phyloP scores from a whole-genome alignment of 2,113 vertebrate genomes.

The Egretta garzetta region DNA sequence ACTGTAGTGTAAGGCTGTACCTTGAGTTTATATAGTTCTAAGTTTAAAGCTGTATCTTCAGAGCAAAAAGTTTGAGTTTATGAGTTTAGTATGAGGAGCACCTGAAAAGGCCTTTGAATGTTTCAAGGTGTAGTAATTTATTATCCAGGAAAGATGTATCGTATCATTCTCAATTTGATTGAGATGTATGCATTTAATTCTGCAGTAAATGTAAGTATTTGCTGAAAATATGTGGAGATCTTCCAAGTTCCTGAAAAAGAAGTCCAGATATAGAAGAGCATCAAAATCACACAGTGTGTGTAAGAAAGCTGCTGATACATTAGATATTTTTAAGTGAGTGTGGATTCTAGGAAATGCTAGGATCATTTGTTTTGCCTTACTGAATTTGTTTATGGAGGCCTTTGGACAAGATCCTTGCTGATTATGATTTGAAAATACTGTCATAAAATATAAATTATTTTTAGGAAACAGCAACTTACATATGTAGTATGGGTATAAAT shows the following conservation, averaged over 20 bases:
- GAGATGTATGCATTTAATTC: neutral
- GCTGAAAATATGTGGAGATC: neutral
- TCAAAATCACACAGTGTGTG: neutral
- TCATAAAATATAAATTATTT: neutral
- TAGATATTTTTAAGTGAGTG: neutral
- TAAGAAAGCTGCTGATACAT: neutral
- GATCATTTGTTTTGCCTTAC: neutral
- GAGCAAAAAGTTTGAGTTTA: neutral
- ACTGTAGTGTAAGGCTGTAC: neutral
- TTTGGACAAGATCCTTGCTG: neutral
- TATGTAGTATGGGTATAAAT: neutral
- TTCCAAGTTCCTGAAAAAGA: neutral
- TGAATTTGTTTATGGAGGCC: neutral
- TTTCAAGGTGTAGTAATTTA: neutral
- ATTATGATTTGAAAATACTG: neutral
- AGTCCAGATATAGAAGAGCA: neutral
- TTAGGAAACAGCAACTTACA: neutral
- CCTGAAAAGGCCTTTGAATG: neutral
- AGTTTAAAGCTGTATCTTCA: neutral
- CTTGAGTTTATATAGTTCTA: neutral
- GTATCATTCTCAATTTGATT: neutral
- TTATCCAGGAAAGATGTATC: neutral
- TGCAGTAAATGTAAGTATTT: neutral
- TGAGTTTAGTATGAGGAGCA: neutral
- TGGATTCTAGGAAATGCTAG: neutral